Base-by-base conservation (phyloP, 2,888 invertebrate species). In the Acholoe squamosa region DNA sequence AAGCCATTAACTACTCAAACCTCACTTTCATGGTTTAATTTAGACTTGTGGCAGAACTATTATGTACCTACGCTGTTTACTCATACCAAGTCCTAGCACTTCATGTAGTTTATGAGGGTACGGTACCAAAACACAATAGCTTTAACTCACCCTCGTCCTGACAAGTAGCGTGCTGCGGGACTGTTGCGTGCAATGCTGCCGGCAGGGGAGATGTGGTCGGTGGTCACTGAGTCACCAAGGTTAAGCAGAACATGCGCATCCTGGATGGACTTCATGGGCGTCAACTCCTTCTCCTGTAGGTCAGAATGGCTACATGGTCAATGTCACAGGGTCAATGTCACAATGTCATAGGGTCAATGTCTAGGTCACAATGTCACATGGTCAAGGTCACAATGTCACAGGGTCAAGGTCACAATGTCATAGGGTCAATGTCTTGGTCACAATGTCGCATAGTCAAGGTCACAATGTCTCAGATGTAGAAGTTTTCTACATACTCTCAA, bases 141-240 rank as follows among this genome's bases (percentile, higher is more conserved):
- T n/a, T n/a, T 43, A 5, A 95, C 96, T 95, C 93, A 98, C 98
- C 97, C 98, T 93, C 97, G 96, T 51, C 94, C 91, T 19, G 97
- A 97, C 22, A 99, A 96, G 96, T 97, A 98, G 94, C 92, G 90
- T 0, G 98, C 98, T 0, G 99, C 99, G 0, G 99, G 98, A 89
- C 99, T 99, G 95, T 98, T 99, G 90, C 99, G 96, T 0, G 99
- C 98, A 94, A 99, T 99, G 91, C 99, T 98, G 5, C 99, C 99
- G 31, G 99, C 99, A 0, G 99, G 99, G 0, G 99, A 99, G 92
- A 99, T 99, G 96, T 99, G 99, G 96, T 99, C 99, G 0, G 99
- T 99, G 51, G 99, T 99, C 12, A 99, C 99, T 0, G 99, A 99
- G 96, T 99, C 99, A 0, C 95, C 95, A 33, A 99, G 96, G 94